These are phyloP conservation scores for Sitta europaea DNA, from an alignment of 2,113 vertebrate genomes.

Conservation along the genomic window DNA sequence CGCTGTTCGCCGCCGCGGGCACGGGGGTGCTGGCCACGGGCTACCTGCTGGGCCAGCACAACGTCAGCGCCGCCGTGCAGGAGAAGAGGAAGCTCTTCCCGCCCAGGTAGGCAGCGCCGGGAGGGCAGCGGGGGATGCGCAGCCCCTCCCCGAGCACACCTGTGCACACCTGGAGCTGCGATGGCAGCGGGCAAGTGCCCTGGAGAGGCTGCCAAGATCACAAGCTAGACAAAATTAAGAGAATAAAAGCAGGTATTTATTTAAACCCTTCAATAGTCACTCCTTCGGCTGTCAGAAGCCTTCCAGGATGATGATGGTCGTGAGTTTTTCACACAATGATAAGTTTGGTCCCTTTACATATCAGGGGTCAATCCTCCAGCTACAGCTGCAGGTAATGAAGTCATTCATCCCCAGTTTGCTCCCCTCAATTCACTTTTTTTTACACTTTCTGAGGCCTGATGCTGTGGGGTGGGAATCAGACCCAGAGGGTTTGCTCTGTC, in stretches of 20 bases:
- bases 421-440: neutral
- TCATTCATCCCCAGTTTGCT: fast-evolving
- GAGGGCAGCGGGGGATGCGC: too few relatives aligned
- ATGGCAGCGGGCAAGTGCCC: too few relatives aligned
- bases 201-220: neutral
- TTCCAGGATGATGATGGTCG: too few relatives aligned
- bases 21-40: constrained; percentile 77
- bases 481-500: neutral
- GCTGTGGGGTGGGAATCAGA: neutral
- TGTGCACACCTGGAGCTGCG: too few relatives aligned
- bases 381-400: neutral
- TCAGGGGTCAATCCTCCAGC: neutral
- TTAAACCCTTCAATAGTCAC: neutral
- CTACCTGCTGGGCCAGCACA: constrained; percentile 77
- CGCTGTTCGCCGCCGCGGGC: constrained; percentile 79
- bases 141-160: too few relatives aligned
- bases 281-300: neutral
- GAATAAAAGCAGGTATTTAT: neutral
- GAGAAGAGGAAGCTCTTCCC: constrained; percentile 81
- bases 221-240: fast-evolving
- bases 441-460: neutral
- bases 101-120: constrained; percentile 77
- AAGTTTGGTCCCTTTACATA: neutral
- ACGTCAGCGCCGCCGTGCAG: constrained; percentile 69
- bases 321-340: fast-evolving